Conservation (phyloP, 1,140 invertebrate species). For the Samia ricini region DNA sequence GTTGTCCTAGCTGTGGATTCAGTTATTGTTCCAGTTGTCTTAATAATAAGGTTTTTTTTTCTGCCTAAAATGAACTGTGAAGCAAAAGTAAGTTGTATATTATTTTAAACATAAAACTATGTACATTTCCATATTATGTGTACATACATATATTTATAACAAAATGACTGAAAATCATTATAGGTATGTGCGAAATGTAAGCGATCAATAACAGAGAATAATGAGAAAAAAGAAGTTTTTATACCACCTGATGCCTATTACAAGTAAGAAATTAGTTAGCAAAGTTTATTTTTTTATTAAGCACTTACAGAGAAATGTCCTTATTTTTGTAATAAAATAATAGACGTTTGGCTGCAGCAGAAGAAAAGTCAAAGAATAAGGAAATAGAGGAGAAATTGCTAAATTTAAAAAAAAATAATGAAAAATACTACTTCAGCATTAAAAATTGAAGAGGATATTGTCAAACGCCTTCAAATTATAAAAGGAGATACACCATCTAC, state of each 20-base stretch:
- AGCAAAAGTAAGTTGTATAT: slow-evolving; percentile 47
- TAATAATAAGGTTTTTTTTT: slow-evolving; percentile 75
- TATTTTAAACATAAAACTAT: not conserved
- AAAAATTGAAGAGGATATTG: slow-evolving; percentile 74
- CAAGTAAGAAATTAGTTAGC: slow-evolving; percentile 50
- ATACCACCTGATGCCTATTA: slow-evolving; percentile 69
- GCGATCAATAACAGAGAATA: slow-evolving; percentile 27
- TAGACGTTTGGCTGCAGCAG: not conserved
- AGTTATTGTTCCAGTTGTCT: slow-evolving; percentile 82
- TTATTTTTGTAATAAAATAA: not conserved
- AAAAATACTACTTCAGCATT: slow-evolving; percentile 40
- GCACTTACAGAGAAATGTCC: not conserved
- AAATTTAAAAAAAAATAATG: slow-evolving; percentile 53
- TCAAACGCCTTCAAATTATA: slow-evolving; percentile 79
- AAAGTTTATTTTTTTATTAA: not conserved
- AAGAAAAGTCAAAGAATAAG: slow-evolving; percentile 58
- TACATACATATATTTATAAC: too few species aligned
- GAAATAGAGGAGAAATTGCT: slow-evolving; percentile 69
- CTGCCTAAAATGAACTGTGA: slow-evolving; percentile 65
- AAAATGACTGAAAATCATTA: slow-evolving; percentile 5
- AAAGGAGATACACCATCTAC: slow-evolving; percentile 77
- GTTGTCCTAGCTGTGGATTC: slow-evolving; percentile 81
- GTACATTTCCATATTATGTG: not conserved
- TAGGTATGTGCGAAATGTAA: slow-evolving; percentile 70
- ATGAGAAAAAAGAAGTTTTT: slow-evolving; percentile 26